Base-by-base conservation (phyloP, 2,113 vertebrate genomes). In the Paradisaea rubra region DNA sequence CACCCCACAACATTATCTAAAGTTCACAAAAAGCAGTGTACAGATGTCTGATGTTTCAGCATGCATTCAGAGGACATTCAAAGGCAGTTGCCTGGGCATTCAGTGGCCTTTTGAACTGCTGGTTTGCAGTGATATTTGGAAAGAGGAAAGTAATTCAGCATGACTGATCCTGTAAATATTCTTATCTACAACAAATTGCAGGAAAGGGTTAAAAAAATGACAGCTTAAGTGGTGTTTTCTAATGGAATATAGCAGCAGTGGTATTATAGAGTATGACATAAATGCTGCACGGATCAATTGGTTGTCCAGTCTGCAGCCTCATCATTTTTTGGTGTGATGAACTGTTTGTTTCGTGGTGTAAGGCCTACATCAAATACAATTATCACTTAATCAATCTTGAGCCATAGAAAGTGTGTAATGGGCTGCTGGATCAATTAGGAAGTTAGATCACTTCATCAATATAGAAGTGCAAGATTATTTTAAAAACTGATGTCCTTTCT, bases 301-400 rank as follows among this genome's bases (percentile, higher is more conserved):
- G 85, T 90, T 68, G 41, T 69, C 76, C 69, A 61, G 49, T 42
- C 41, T 92, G 80, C 76, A 95, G 23, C 15, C 52, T 93, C 87
- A 90, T 94, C 47, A 90, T 78, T 94, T 97, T 94, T 93, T 83
- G 52, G 50, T 74, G 47, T 64, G 85, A 93, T 91, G 76, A 93
- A 77, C 66, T 9, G 15, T 92, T 95, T 73, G 39, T 95, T 95
- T 92, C 0, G 0, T 81, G 60, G 39, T 89, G 13, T 71, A 90
- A 92, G 72, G 73, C 76, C 70, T 78, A 59, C 52, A 76, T 91
- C 78, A 95, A 86, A 88, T 90, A 56, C 35, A 87, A 73, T 95
- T 94, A 95, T 94, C 77, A 65, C 41, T 94, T 95, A 81, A 94
- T 96, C 92, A 90, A 37, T 96, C 89, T 87, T 64, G 59, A 94